Evolutionary conservation across 2,113 vertebrate genomes (phyloP).

Genomic region (Epinephelus lanceolatus): DNA sequence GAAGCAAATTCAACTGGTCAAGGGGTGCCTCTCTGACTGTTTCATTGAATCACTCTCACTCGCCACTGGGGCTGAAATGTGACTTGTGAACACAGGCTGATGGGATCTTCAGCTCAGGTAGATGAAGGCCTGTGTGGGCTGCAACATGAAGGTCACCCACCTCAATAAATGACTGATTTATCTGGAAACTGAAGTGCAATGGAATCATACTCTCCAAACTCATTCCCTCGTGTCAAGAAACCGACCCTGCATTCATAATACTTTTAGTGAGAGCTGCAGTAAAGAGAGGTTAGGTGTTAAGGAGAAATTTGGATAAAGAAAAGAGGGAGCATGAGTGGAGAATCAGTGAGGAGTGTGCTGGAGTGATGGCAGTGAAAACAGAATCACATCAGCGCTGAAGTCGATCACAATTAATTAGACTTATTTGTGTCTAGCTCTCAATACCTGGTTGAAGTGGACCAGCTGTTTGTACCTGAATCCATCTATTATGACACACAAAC

Average conservation of each 20-base stretch:
- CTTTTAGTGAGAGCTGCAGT: constrained; percentile 1
- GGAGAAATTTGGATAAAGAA: background rate
- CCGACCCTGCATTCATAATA: constrained; percentile 32
- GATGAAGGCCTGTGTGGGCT: constrained; percentile 49
- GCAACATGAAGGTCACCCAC: constrained; percentile 53
- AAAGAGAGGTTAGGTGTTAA: constrained; percentile 1
- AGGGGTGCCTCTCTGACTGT: constrained; percentile 22
- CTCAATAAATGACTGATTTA: constrained; percentile 49
- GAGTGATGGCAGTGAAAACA: constrained; percentile 12
- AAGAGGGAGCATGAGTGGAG: constrained; percentile 2
- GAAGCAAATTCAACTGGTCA: constrained; percentile 35
- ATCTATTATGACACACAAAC: constrained; percentile 29
- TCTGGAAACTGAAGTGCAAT: constrained; percentile 30
- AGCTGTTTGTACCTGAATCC: constrained; percentile 69
- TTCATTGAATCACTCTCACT: constrained; percentile 22
- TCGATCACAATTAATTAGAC: constrained; percentile 63
- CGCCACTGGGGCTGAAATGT: constrained; percentile 10
- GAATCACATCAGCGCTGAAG: constrained; percentile 33
- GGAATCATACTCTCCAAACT: constrained; percentile 31
- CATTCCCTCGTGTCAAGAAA: constrained; percentile 35
- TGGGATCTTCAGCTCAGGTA: constrained; percentile 31
- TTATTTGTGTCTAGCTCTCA: constrained; percentile 46
- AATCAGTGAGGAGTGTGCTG: constrained; percentile 9
- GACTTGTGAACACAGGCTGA: constrained; percentile 45
- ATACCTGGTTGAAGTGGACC: constrained; percentile 50